Evolutionary conservation across 2,113 vertebrate species (phyloP), one percentile per base, ranked within the genome.

Genomic region (Tyto alba): DNA sequence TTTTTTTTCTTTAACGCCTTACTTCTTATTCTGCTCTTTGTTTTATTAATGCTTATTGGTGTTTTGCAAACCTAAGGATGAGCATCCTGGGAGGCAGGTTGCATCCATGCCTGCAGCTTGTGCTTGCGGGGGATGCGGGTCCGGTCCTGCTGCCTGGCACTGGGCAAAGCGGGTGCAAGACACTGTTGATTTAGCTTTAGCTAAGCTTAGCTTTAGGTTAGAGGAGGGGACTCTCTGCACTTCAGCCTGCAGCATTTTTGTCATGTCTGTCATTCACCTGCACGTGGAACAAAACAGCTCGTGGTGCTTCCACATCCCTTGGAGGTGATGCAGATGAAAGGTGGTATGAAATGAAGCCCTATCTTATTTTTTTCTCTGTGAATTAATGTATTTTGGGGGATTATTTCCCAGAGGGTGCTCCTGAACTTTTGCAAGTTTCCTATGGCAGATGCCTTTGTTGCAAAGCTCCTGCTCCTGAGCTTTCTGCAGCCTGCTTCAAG

Each of bases 241-340:
- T 56, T 71, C 32, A 60, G n/a, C 41, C 52, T 14, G 13, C 4
- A 2, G 56, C 1, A 6, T 11, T 66, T 84, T 60, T 23, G 16
- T 26, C n/a, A 1, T 1, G 0, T 16, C 9, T 2, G 3, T 30
- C 5, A 0, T 40, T 36, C 2, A 1, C 5, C 1, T 16, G 32
- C 34, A 4, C 4, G 1, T 21, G 38, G 21, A 86, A 26, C 52
- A 8, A 22, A 60, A 11, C 2, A 3, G 15, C 60, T 63, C 1
- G 3, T 38, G 57, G 56, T 38, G 53, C 22, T 63, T 40, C 59
- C 34, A 1, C 29, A 27, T 32, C 52, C 23, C 48, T 22, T 8
- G 48, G 57, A 25, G 47, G 62, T 22, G 45, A 36, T n/a, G 38
- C 1, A 0, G 30, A 29, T n/a, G 63, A 50, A n/a, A 56, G 36